phyloP scores from a whole-genome alignment of 92 coral and sea anemone genomes.

The Palythoa grandis region DNA sequence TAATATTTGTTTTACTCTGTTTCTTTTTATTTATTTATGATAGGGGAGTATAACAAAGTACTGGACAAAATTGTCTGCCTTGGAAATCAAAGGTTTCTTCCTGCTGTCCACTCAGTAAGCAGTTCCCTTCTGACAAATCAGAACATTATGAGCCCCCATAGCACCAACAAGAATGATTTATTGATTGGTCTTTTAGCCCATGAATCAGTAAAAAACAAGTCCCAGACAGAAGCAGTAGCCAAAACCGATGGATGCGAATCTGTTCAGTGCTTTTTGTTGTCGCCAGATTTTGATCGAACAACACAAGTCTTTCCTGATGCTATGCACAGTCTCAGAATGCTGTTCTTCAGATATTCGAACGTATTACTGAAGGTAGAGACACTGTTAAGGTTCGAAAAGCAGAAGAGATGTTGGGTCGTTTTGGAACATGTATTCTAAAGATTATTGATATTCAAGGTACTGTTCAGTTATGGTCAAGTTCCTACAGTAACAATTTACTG shows the following conservation, averaged over 20 bases:
- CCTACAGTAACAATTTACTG: neutral
- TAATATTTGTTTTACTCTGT: too few relatives aligned
- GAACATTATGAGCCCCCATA: neutral
- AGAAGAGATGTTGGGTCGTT: slow-evolving; percentile 4
- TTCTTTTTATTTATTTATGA: too few relatives aligned
- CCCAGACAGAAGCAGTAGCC: neutral
- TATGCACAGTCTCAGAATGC: neutral
- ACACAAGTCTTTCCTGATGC: too few relatives aligned
- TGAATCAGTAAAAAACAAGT: neutral
- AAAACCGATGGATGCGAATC: neutral
- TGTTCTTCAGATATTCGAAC: neutral
- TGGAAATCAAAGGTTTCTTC: slow-evolving; percentile 1
- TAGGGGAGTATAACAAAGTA: neutral
- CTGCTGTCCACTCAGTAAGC: neutral
- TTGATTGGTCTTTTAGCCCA: neutral
- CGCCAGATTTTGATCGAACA: too few relatives aligned
- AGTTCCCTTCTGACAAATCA: neutral
- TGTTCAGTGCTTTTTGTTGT: neutral
- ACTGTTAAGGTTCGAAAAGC: slow-evolving; percentile 12
- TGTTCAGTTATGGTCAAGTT: neutral
- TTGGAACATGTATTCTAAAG: slow-evolving; percentile 11
- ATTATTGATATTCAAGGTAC: neutral
- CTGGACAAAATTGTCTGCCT: neutral
- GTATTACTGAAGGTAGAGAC: neutral
- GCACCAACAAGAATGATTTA: neutral